Conservation (phyloP, 2,797 vertebrate genomes). For the Microctenopoma lineatum region DNA sequence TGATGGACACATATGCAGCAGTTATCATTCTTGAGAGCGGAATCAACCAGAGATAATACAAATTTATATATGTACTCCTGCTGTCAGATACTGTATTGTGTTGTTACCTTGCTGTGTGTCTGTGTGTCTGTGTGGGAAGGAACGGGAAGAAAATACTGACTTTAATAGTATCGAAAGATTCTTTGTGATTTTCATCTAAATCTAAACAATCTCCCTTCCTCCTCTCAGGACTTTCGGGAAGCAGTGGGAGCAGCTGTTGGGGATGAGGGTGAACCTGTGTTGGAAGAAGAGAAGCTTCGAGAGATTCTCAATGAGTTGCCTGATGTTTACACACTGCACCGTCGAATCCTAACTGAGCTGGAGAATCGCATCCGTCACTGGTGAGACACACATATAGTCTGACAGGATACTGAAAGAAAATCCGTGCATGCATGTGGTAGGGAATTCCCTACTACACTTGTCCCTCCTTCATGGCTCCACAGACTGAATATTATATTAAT, state of each 20-base stretch:
- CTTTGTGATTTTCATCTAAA: background rate
- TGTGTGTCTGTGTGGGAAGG: background rate
- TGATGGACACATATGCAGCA: no score
- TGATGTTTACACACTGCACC: conserved; percentile 89
- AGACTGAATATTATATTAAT: no score
- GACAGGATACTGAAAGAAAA: background rate
- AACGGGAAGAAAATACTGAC: background rate
- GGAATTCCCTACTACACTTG: background rate
- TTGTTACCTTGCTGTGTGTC: no score
- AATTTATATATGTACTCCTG: conserved; percentile 11
- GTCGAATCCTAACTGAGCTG: conserved; percentile 88
- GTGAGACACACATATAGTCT: conserved; percentile 68
- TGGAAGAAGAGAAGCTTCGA: conserved; percentile 85
- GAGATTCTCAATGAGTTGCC: conserved; percentile 90
- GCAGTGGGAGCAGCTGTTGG: conserved; percentile 80
- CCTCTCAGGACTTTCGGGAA: conserved; percentile 87
- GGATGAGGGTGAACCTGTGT: conserved; percentile 77
- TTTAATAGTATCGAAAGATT: background rate
- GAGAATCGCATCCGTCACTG: conserved; percentile 88
- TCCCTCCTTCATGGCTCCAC: background rate
- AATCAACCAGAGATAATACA: conserved; percentile 31
- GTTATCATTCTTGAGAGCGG: background rate
- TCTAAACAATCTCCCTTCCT: background rate
- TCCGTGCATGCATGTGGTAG: conserved; percentile 11
- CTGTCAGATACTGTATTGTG: conserved; percentile 30